These are phyloP conservation scores for Cheirogaleus medius DNA, from an alignment of 2,113 vertebrate genomes.

Conservation along the genomic window DNA sequence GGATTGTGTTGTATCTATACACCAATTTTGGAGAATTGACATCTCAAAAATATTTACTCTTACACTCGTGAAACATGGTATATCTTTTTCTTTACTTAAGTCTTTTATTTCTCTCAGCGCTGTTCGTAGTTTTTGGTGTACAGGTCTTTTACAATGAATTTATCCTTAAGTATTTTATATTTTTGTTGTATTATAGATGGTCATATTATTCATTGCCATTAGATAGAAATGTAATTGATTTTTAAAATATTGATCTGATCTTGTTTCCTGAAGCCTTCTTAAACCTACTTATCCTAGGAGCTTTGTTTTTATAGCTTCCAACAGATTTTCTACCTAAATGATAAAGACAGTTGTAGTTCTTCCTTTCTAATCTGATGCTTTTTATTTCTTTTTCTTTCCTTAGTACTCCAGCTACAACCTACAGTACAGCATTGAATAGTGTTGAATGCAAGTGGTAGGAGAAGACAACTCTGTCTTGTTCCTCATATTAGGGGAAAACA, in stretches of 20 bases:
- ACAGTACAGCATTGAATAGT: not conserved
- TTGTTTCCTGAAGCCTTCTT: not conserved
- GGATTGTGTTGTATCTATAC: not conserved
- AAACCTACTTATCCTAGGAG: not conserved
- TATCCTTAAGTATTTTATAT: not conserved
- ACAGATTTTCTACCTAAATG: not conserved
- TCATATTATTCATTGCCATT: not conserved
- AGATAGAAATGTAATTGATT: not conserved
- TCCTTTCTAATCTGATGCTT: not conserved
- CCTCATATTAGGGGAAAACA: not conserved
- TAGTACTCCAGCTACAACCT: not conserved
- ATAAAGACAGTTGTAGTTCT: not conserved
- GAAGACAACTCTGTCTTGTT: not conserved
- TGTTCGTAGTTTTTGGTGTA: too few species aligned
- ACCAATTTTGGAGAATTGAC: not conserved
- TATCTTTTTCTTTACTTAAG: not conserved
- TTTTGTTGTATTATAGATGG: not conserved
- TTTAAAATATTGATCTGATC: not conserved
- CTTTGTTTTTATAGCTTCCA: not conserved
- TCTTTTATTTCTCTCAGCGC: not conserved
- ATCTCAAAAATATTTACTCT: not conserved
- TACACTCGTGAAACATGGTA: not conserved
- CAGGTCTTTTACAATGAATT: too few species aligned
- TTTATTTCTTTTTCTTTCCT: not conserved
- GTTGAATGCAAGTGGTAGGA: not conserved